phyloP scores from a whole-genome alignment of 2,113 vertebrate species.

The Mirounga angustirostris region DNA sequence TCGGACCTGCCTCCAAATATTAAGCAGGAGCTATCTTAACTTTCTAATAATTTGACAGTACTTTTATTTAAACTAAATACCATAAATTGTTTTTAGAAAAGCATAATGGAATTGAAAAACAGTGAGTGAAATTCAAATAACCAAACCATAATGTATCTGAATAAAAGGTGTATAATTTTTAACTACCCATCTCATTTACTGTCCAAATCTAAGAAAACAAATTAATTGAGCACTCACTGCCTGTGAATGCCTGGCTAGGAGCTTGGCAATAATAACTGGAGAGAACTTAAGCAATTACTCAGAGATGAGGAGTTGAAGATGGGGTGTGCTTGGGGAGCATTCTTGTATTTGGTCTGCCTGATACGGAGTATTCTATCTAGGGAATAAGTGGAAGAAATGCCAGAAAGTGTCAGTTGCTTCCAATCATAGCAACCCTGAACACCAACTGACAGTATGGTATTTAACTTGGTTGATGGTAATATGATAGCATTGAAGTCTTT shows the following conservation, averaged over 20 bases:
- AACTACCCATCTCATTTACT: not conserved
- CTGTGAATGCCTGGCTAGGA: not conserved
- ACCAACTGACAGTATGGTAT: not conserved
- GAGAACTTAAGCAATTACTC: not conserved
- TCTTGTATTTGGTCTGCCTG: not conserved
- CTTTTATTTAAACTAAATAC: not conserved
- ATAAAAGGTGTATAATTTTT: slow-evolving; percentile 4
- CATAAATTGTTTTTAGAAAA: not conserved
- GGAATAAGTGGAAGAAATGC: not conserved
- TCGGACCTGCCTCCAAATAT: not conserved
- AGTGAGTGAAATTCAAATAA: slow-evolving; percentile 42
- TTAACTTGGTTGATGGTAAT: not conserved
- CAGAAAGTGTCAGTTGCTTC: not conserved
- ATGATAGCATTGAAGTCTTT: not conserved
- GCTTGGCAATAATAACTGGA: not conserved
- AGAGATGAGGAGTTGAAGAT: not conserved
- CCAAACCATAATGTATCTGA: not conserved
- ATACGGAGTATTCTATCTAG: not conserved
- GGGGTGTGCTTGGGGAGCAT: not conserved
- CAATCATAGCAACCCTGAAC: not conserved
- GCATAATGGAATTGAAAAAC: slow-evolving; percentile 28
- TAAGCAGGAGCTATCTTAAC: slow-evolving; percentile 17
- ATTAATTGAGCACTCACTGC: not conserved
- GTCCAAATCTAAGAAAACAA: not conserved
- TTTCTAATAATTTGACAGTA: not conserved